These are phyloP conservation scores for Polydrusus pterygomalis DNA, from an alignment of 2,888 invertebrate species.

Conservation along the genomic window DNA sequence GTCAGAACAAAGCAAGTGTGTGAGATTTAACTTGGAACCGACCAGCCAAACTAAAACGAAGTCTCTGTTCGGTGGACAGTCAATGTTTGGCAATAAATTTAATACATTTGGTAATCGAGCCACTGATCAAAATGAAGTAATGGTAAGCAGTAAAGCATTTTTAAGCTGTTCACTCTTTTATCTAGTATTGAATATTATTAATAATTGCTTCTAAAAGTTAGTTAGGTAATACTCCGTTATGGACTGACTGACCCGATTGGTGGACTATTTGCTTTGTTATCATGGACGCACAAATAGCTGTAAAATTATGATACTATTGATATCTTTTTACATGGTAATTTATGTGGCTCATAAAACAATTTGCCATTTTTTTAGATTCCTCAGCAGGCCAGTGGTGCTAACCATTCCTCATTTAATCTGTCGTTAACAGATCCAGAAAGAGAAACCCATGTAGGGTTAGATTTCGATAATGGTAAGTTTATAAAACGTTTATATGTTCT, in stretches of 20 bases:
- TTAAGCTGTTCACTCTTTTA: too few relatives aligned
- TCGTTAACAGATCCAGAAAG: not conserved
- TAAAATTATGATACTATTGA: too few relatives aligned
- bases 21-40: slow-evolving; percentile 23
- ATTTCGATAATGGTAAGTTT: not conserved
- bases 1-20: slow-evolving; percentile 7
- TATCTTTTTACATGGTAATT: too few relatives aligned
- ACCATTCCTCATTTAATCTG: not conserved
- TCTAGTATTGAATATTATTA: too few relatives aligned
- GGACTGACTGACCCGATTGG: too few relatives aligned
- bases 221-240: too few relatives aligned
- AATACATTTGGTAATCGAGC: not conserved
- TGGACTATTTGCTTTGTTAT: too few relatives aligned
- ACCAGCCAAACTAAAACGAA: not conserved
- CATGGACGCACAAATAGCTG: too few relatives aligned
- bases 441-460: not conserved
- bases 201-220: too few relatives aligned
- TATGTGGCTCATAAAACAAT: too few relatives aligned
- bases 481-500: not conserved
- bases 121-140: not conserved
- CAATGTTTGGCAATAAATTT: slow-evolving; percentile 18
- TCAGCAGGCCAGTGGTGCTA: not conserved
- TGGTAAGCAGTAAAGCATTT: slow-evolving; percentile 9
- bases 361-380: not conserved
- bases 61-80: not conserved